phyloP scores from a whole-genome alignment of 1,140 invertebrate species.

The Stegodyphus dumicola region DNA sequence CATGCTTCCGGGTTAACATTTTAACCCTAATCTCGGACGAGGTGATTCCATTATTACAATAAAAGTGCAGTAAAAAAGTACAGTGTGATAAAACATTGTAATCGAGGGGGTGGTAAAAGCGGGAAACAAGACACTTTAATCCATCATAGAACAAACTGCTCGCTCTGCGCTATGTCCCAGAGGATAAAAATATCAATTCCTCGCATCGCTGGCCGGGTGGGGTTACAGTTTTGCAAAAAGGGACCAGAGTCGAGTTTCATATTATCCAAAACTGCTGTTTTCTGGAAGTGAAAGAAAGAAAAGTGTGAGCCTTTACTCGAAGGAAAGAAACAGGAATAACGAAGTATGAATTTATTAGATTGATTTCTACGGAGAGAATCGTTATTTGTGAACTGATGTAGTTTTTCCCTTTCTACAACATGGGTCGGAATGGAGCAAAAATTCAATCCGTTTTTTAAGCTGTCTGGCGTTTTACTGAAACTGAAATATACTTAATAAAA shows the following conservation, averaged over 20 bases:
- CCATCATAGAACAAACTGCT: slow-evolving; percentile 32
- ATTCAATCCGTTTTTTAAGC: too few species aligned
- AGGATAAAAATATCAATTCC: slow-evolving; percentile 50
- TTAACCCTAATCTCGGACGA: not conserved
- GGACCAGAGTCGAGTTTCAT: not conserved
- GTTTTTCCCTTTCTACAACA: too few species aligned
- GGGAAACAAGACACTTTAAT: slow-evolving; percentile 38
- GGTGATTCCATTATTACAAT: slow-evolving; percentile 24
- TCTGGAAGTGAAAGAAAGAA: too few species aligned
- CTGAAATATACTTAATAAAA: too few species aligned
- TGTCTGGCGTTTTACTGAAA: too few species aligned
- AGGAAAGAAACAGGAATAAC: too few species aligned
- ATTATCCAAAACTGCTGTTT: too few species aligned
- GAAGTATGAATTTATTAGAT: too few species aligned
- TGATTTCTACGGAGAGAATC: too few species aligned
- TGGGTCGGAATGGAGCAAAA: too few species aligned
- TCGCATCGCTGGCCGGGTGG: not conserved
- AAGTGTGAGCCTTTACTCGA: too few species aligned
- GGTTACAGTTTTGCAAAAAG: slow-evolving; percentile 5
- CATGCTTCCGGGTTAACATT: slow-evolving; percentile 9
- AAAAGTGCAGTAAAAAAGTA: not conserved
- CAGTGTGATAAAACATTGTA: slow-evolving; percentile 16
- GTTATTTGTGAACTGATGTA: too few species aligned
- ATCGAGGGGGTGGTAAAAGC: not conserved
- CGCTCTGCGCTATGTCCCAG: slow-evolving; percentile 10